Evolutionary conservation across 2,888 invertebrate species (phyloP), one percentile per base, ranked within the genome.

Genomic region (Trichopria drosophilae): DNA sequence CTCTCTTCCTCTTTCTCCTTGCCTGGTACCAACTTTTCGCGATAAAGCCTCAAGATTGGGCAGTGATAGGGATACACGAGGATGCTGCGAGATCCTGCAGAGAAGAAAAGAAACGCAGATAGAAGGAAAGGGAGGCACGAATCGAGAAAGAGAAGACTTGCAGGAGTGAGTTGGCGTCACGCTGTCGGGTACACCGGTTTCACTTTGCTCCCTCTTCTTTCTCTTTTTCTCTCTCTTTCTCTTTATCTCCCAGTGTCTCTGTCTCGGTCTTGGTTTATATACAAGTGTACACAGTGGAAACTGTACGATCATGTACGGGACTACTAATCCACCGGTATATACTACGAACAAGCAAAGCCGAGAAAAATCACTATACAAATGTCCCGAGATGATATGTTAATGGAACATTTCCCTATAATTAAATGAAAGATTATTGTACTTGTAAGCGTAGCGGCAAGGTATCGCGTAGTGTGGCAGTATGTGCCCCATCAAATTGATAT

Each of bases 141-240:
- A 43, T 46, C 18, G 12, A 13, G 39, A 32, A 39, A 20, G 32
- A 32, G 28, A 13, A 29, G 12, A 29, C 29, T 2, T 29, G 15
- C 26, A 28, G 36, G 32, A 24, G 43, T 63, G 63, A 51, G 64
- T 67, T 63, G 73, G 73, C 74, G 73, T 73, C 74, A 72, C 62
- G 72, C 74, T 72, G 74, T 72, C 73, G 74, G 72, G 67, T 72
- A 72, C 74, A 74, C 72, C 73, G 73, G 72, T 73, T 73, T 73
- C 68, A 64, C 64, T 67, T 65, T 65, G 63, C 64, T 65, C 58
- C 58, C 58, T 57, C 41, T 46, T 56, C 51, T 47, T 45, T 55
- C 40, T 53, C 51, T 32, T 15, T n/a, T 29, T 15, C 37, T 15
- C 42, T 22, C 20, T 42, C 23, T n/a, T n/a, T n/a, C n/a, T n/a